These are phyloP conservation scores for Sylvietta virens DNA, from an alignment of 2,113 vertebrate species.

Conservation along the genomic window DNA sequence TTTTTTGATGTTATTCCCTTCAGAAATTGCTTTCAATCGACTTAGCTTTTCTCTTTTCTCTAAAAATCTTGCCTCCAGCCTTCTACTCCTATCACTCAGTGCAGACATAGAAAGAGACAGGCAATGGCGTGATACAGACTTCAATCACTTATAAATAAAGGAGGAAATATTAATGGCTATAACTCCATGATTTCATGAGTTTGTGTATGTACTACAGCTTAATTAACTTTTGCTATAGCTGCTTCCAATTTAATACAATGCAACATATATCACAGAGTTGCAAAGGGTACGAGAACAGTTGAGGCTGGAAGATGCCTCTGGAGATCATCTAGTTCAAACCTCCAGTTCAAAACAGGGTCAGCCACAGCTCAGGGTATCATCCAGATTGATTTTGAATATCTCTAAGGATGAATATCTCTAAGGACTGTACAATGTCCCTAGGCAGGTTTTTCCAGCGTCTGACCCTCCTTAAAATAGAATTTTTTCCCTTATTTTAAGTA, in stretches of 20 bases:
- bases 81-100: conserved; percentile 36
- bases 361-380: not conserved
- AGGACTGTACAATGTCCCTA: not conserved
- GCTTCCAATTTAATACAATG: not conserved
- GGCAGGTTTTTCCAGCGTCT: not conserved
- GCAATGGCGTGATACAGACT: not conserved
- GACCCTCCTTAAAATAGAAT: not conserved
- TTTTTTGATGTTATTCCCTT: conserved; percentile 58
- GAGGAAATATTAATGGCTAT: conserved; percentile 20
- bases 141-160: not conserved
- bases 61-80: conserved; percentile 45
- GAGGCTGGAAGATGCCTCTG: not conserved
- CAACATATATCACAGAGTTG: not conserved
- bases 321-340: not conserved
- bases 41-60: conserved; percentile 44
- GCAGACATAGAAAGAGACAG: not conserved
- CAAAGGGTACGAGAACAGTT: not conserved
- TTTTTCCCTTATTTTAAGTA: not conserved
- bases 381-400: not conserved
- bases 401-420: not conserved
- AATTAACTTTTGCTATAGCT: conserved; percentile 8
- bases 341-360: not conserved
- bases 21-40: conserved; percentile 59
- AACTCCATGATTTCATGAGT: not conserved
- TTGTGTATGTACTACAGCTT: not conserved